phyloP scores from a whole-genome alignment of 2,888 invertebrate species.

The Nephrotoma appendiculata region DNA sequence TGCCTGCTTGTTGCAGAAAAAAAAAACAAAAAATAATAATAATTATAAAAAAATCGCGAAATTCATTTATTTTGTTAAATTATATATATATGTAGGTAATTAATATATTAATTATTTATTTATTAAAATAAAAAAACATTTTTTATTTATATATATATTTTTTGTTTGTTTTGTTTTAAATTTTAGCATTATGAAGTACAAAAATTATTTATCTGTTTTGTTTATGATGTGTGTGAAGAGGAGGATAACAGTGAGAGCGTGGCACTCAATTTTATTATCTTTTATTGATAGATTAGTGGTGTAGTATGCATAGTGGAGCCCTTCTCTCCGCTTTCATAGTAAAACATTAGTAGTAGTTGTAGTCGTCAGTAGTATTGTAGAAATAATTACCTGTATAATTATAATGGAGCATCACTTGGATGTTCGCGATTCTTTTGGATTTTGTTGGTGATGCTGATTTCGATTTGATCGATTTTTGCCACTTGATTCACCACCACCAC shows the following conservation, averaged over 20 bases:
- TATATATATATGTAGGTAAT: not conserved
- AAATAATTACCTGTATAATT: constrained; percentile 4
- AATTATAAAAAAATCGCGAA: not conserved
- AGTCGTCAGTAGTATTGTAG: not conserved
- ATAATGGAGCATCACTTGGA: constrained; percentile 11
- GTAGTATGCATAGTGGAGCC: not conserved
- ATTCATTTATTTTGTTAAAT: not conserved
- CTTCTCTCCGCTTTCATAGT: not conserved
- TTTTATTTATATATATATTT: not conserved
- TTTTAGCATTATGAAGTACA: not conserved
- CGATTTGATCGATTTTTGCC: constrained; percentile 19
- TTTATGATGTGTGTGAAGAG: not conserved
- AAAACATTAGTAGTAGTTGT: not conserved
- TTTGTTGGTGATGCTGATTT: constrained; percentile 6
- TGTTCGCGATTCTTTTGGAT: constrained; percentile 11
- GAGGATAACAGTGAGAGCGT: not conserved
- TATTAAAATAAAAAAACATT: not conserved
- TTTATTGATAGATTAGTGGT: not conserved
- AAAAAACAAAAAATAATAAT: not conserved
- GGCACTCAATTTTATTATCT: not conserved
- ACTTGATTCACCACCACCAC: constrained; percentile 16
- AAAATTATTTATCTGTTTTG: not conserved
- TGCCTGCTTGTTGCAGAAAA: not conserved
- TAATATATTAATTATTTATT: not conserved
- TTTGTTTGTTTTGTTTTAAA: not conserved